Evolutionary conservation across 2,797 vertebrate genomes (phyloP), one percentile per base, ranked within the genome.

Genomic region (Epinephelus awoara): DNA sequence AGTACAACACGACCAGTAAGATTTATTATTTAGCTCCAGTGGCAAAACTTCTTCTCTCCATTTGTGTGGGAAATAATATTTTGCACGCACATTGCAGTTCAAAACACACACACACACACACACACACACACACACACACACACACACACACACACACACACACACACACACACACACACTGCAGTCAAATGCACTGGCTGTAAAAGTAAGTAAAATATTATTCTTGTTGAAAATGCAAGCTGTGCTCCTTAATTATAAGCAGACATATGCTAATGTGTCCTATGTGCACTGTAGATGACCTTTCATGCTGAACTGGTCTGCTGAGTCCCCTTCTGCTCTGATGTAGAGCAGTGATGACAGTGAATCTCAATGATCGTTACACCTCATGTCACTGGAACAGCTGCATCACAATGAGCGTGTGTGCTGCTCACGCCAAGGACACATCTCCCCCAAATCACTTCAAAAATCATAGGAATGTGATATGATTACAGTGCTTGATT

Each of bases 1-100:
- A 98, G 89, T 99, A 99, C 96, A 99, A 99, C 95, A 98, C 97
- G 38, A 98, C 96, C 0, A 96, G 98, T 99, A 95, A 98, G 98
- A 83, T 2, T 34, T 34, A 34, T 34, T 8, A 27, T 63, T 49
- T 7, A 17, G 1, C 14, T 7, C 6, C 34, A 1, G 46, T 11
- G 1, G 19, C 10, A 75, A 79, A 90, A 88, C 62, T 89, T 87
- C 4, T 1, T 6, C 11, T 21, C 14, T 40, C 9, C 12, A 19
- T 57, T 42, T n/a, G 2, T 38, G 17, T 51, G 18, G 3, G 23
- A 49, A 12, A 64, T 21, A 23, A 21, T 34, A 1, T 6, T 14
- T 64, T 64, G 15, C 44, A 27, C 17, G 17, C 8, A 29, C 23
- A 19, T 8, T 34, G 34, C 34, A 46, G 4, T 15, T 6, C 15